Conservation (phyloP, 2,888 invertebrate genomes). For the Geophilus truncorum region DNA sequence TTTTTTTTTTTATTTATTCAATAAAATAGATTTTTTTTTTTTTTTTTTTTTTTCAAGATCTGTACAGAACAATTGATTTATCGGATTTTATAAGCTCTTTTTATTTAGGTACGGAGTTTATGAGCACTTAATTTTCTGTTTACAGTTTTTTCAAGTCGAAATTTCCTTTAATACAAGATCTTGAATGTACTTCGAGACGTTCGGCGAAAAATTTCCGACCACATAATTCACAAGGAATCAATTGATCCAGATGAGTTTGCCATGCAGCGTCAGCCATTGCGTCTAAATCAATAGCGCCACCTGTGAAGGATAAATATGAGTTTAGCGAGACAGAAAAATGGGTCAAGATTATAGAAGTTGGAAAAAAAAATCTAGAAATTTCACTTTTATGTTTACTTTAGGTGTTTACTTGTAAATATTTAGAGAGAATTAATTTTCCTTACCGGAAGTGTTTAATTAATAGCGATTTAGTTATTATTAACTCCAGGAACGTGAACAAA, state of each 20-base stretch:
- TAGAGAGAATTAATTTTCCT: neutral
- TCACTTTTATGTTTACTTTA: too few relatives aligned
- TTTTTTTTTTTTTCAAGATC: neutral
- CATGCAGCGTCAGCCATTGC: conserved; percentile 54
- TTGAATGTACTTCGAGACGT: conserved; percentile 59
- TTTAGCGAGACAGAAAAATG: too few relatives aligned
- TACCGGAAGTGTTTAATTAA: too few relatives aligned
- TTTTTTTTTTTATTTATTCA: neutral
- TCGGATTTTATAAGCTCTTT: neutral
- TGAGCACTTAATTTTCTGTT: neutral
- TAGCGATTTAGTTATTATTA: too few relatives aligned
- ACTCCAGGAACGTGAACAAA: neutral
- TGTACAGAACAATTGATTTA: neutral
- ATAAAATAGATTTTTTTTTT: neutral
- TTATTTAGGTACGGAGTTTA: neutral
- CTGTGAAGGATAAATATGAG: too few relatives aligned
- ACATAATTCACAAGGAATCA: conserved; percentile 62
- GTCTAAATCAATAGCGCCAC: conserved; percentile 42
- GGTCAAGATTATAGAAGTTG: too few relatives aligned
- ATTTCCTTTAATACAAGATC: conserved; percentile 54
- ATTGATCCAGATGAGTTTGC: conserved; percentile 55
- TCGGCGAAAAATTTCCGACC: conserved; percentile 65
- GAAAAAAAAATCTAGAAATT: neutral
- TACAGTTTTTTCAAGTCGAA: neutral
- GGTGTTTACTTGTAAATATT: too few relatives aligned